Evolutionary conservation across 2,888 invertebrate species (phyloP).

Genomic region (Deilephila elpenor): DNA sequence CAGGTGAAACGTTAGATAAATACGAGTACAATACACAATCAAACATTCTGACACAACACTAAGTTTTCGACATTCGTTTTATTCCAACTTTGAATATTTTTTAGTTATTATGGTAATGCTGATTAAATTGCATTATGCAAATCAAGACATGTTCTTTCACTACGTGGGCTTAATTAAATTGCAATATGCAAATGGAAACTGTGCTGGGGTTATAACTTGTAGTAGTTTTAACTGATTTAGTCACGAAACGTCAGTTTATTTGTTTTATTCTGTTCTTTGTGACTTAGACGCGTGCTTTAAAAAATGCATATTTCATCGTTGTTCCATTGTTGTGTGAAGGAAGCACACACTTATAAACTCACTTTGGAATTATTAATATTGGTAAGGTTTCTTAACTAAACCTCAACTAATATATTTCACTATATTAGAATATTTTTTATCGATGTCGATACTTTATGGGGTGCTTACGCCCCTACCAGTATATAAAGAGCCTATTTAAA

Average conservation of each 20-base stretch:
- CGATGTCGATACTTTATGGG: constrained; percentile 40
- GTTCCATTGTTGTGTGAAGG: no score
- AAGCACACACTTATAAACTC: no score
- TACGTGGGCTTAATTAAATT: constrained; percentile 9
- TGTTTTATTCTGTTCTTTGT: neutral
- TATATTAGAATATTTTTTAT: constrained; percentile 18
- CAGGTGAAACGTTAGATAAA: no score
- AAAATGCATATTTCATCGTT: neutral
- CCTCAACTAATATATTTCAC: no score
- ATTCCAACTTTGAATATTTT: neutral
- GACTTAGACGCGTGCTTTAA: neutral
- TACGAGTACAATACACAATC: no score
- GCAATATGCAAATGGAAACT: constrained; percentile 22
- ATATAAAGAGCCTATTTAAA: constrained; percentile 47
- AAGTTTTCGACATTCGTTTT: neutral
- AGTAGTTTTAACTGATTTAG: neutral
- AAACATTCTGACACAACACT: no score
- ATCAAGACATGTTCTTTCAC: neutral
- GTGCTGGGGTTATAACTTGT: constrained; percentile 1
- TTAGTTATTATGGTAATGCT: neutral
- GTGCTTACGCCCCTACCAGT: constrained; percentile 44
- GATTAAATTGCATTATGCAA: constrained; percentile 22
- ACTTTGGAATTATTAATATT: no score
- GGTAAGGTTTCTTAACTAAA: no score
- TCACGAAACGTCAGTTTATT: constrained; percentile 6